Evolutionary conservation across 2,113 vertebrate genomes (phyloP).

Genomic region (Channa maculata): DNA sequence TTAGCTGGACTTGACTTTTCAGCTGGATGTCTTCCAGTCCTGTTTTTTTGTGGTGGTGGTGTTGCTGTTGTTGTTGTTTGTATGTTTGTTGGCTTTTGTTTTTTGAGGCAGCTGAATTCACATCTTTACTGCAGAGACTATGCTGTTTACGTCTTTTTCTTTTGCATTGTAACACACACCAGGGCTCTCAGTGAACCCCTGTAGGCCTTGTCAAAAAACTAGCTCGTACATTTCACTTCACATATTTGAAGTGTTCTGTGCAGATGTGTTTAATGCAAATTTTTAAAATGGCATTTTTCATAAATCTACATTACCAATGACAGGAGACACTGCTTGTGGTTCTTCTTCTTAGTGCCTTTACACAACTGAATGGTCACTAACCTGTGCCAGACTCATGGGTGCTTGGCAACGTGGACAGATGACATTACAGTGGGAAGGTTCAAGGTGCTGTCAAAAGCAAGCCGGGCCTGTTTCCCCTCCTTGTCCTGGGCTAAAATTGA

Average conservation of each 20-base stretch:
- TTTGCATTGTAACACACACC: slow-evolving; percentile 11
- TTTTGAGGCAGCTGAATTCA: slow-evolving; percentile 15
- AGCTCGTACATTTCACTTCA: background rate
- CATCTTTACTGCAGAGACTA: background rate
- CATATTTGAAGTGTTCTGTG: background rate
- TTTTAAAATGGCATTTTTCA: background rate
- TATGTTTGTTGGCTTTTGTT: background rate
- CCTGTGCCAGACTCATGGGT: slow-evolving; percentile 27
- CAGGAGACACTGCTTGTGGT: slow-evolving; percentile 12
- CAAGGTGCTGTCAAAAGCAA: slow-evolving; percentile 69
- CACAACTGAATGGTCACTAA: slow-evolving; percentile 4
- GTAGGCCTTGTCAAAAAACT: too few species aligned
- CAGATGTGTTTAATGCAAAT: background rate
- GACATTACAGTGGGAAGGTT: slow-evolving; percentile 50
- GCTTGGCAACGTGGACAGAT: slow-evolving; percentile 49
- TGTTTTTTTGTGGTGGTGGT: slow-evolving; percentile 4
- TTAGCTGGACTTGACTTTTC: slow-evolving; percentile 43
- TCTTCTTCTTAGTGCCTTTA: background rate
- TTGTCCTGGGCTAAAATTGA: slow-evolving; percentile 77
- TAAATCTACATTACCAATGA: background rate
- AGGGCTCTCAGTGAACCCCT: background rate
- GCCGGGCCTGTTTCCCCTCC: slow-evolving; percentile 56
- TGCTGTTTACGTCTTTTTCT: slow-evolving; percentile 2
- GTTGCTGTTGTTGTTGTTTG: too few species aligned
- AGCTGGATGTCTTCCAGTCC: slow-evolving; percentile 20